Base-by-base conservation (phyloP, 2,113 vertebrate genomes). In the Podarcis muralis region DNA sequence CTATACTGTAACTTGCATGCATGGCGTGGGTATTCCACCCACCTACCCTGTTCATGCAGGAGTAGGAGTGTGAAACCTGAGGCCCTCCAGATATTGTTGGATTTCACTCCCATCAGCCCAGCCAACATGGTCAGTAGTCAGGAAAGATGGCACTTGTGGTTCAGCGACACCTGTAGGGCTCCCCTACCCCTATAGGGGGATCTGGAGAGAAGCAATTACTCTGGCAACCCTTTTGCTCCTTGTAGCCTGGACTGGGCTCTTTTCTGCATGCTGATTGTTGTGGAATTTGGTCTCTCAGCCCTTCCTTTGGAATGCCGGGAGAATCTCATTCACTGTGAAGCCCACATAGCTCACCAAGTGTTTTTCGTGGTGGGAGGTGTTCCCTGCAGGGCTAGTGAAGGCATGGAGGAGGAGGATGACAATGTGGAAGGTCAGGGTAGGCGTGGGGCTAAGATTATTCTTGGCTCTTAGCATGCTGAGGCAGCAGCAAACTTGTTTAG, bases 1-100 rank as follows among this genome's bases (percentile, higher is more conserved):
- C 77, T 32, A 37, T 32, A 13, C 65, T 0, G 65, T 69, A 87
- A 57, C 23, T 2, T 4, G 0, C 7, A 13, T 1, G 0, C 1
- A 13, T 40, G 37, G 0, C 0, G 8, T 40, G 37, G 57, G 57
- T 69, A 79, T 12, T 23, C 85, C 77, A 57, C 6, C 8, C 25
- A 2, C 0, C 13, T 27, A 68, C 72, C 5, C 22, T 35, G 30
- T 8, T 37, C 59, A 13, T 5, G 35, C 6, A 7, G 27, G 13
- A 37, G 32, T 7, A 20, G 35, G n/a, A 35, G 4, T 35, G 72
- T 15, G 12, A 32, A 15, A 32, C 8, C n/a, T 32, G n/a, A 15
- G 5, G 32, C 35, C 32, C 74, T 22, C 69, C 69, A 69, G 66
- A 69, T 69, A 23, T 3, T 25, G 69, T 71, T 71, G 25, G 25